Conservation (phyloP, 2,888 invertebrate genomes). For the Pristionchus mayeri region DNA sequence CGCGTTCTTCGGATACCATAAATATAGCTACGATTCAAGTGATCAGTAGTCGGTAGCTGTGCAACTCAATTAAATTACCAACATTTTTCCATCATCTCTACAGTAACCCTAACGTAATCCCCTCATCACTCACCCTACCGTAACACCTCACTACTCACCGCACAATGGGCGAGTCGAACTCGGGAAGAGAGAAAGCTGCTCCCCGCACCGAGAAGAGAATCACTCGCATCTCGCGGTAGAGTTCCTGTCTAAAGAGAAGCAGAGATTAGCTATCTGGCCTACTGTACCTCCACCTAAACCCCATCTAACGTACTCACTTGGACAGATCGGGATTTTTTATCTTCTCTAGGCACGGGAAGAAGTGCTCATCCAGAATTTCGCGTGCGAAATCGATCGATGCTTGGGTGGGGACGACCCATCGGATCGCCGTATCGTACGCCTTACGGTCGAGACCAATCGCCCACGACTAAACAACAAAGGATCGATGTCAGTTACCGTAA, state of each 20-base stretch:
- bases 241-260: slow-evolving; percentile 39
- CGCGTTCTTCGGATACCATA: no score
- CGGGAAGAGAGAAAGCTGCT: slow-evolving; percentile 45
- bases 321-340: neutral
- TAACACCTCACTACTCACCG: no score
- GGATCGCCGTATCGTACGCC: neutral
- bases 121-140: no score
- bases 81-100: neutral
- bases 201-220: slow-evolving; percentile 7
- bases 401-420: slow-evolving; percentile 40
- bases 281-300: neutral
- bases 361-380: slow-evolving; percentile 38
- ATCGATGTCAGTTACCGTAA: neutral
- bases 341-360: neutral
- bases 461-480: slow-evolving; percentile 26
- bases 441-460: slow-evolving; percentile 33
- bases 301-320: slow-evolving; percentile 36
- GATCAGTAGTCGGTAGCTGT: no score
- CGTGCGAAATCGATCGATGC: slow-evolving; percentile 44
- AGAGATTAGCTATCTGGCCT: neutral
- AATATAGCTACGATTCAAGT: no score
- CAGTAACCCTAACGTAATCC: neutral
- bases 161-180: slow-evolving; percentile 39
- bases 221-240: slow-evolving; percentile 20
- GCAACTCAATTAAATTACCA: no score